These are phyloP conservation scores for Drosophila hamatofila DNA, from an alignment of 2,888 invertebrate species.

Conservation along the genomic window DNA sequence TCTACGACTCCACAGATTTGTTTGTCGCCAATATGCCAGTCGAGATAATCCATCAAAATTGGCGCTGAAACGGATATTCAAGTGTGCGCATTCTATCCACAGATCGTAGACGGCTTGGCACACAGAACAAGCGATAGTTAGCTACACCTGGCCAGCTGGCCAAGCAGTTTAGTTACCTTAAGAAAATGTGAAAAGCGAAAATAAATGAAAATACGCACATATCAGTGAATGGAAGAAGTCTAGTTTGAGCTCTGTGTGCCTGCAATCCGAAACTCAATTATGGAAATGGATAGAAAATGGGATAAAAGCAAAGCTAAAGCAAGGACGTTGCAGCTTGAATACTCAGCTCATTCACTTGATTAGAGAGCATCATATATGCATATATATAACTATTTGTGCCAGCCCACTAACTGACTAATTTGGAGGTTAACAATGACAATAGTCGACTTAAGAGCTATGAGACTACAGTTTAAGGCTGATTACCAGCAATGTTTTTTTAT, in stretches of 20 bases:
- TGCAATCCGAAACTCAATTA: constrained; percentile 8
- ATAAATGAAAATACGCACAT: background rate
- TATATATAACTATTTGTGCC: no score
- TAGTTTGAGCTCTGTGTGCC: background rate
- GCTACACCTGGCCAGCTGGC: background rate
- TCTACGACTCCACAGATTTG: constrained; percentile 37
- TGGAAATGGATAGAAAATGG: background rate
- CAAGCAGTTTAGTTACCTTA: background rate
- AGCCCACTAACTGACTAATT: no score
- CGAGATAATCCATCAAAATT: constrained; percentile 70
- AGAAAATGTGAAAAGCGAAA: background rate
- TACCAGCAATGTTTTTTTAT: no score
- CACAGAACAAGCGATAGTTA: background rate
- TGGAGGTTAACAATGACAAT: no score
- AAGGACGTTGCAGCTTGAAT: background rate
- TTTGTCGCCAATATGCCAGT: constrained; percentile 55
- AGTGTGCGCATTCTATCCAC: constrained; percentile 11
- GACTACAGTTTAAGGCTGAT: background rate
- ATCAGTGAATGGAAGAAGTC: background rate
- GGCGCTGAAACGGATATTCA: constrained; percentile 59
- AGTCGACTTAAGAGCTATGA: background rate
- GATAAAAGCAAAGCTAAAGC: background rate
- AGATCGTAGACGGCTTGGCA: background rate
- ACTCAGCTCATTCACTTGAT: background rate
- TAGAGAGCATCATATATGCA: background rate